phyloP scores from a whole-genome alignment of 2,888 invertebrate species.

The Drosophila putrida region DNA sequence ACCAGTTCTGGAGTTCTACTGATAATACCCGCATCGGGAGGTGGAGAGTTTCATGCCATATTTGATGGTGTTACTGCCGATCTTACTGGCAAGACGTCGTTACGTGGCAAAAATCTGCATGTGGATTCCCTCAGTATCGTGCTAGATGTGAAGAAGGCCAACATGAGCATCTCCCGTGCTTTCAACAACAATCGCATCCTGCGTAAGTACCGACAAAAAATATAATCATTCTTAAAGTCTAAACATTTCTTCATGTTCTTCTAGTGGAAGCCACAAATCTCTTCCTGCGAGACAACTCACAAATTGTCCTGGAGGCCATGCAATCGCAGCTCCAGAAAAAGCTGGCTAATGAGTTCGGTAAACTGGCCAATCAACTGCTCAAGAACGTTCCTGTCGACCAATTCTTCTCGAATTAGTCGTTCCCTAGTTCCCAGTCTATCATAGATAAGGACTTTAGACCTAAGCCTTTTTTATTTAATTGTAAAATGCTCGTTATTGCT shows the following conservation, averaged over 20 bases:
- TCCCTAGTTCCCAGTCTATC: neutral
- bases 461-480: conserved; percentile 65
- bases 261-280: conserved; percentile 90
- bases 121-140: conserved; percentile 88
- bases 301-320: conserved; percentile 90
- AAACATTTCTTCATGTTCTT: conserved; percentile 10
- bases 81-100: conserved; percentile 87
- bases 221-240: neutral
- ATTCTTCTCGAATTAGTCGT: conserved; percentile 85
- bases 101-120: conserved; percentile 87
- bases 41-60: conserved; percentile 89
- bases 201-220: conserved; percentile 86
- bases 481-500: conserved; percentile 50
- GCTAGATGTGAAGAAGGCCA: conserved; percentile 87
- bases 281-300: conserved; percentile 89
- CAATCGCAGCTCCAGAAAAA: conserved; percentile 89
- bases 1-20: conserved; percentile 89
- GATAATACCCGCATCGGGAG: conserved; percentile 90
- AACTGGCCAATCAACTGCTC: conserved; percentile 89
- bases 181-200: conserved; percentile 90
- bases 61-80: conserved; percentile 88
- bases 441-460: conserved; percentile 27
- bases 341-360: conserved; percentile 88
- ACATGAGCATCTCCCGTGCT: conserved; percentile 89
- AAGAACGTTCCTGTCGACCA: conserved; percentile 88